These are phyloP conservation scores for Xylocampa areola DNA, from an alignment of 2,888 invertebrate genomes.

Conservation along the genomic window DNA sequence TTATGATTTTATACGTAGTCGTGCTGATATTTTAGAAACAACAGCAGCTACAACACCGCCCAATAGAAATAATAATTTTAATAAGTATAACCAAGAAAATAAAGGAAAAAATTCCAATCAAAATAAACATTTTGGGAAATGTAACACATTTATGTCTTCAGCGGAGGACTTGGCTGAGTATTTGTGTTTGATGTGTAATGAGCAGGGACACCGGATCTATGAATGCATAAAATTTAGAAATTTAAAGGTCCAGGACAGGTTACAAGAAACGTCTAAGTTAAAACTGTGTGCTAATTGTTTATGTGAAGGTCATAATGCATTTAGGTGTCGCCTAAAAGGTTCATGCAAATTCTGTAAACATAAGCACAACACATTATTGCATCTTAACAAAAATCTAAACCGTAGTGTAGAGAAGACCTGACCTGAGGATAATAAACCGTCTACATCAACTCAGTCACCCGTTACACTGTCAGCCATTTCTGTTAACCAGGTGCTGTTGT, in stretches of 20 bases:
- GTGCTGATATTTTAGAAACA: slow-evolving; percentile 7
- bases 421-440: neutral
- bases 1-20: slow-evolving; percentile 2
- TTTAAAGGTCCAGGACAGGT: neutral
- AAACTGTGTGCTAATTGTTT: neutral
- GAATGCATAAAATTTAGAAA: neutral
- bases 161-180: too few relatives aligned
- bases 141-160: too few relatives aligned
- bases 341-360: neutral
- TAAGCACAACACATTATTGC: slow-evolving; percentile 6
- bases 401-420: neutral
- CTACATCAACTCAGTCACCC: neutral
- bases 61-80: too few relatives aligned
- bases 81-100: too few relatives aligned
- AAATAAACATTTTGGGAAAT: neutral
- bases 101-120: neutral
- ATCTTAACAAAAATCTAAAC: neutral
- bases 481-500: slow-evolving; percentile 5
- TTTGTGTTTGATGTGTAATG: neutral
- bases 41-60: neutral
- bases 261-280: neutral
- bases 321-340: neutral
- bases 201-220: neutral
- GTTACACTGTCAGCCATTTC: slow-evolving; percentile 6
- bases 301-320: neutral